Base-by-base conservation (phyloP, 2,113 vertebrate species). In the Platycercus adscitus region DNA sequence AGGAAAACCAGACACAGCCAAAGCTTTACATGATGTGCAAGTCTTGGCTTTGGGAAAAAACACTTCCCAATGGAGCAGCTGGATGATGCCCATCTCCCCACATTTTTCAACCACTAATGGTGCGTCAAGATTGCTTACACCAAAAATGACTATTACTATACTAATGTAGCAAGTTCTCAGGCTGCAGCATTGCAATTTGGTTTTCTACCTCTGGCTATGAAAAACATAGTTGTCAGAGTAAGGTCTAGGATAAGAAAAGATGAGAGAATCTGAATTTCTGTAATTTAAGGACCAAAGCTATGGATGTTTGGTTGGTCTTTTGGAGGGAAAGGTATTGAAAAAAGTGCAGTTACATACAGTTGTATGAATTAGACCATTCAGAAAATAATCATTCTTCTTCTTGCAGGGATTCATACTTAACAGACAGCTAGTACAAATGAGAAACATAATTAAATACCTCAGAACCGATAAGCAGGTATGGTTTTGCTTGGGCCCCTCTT, bases 41-140 rank as follows among this genome's bases (percentile, higher is more conserved):
- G 64, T 50, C 16, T 1, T 3, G 55, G 37, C 28, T 46, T n/a
- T 46, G 69, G 56, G 11, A 53, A 43, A 43, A 33, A 63, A 39
- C 5, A 3, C 17, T 17, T 64, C 13, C 17, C 11, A 24, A 23
- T 0, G n/a, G 44, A 37, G 46, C 31, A 13, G 53, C 3, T 3
- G 35, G 41, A 29, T 16, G 25, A 14, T 64, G 41, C 19, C 21
- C 31, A 28, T 28, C n/a, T 26, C 6, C 26, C 17, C 7, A 10
- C 18, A 21, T 1, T 46, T 46, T 81, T 41, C 72, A 81, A 1
- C 6, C 8, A 33, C 23, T n/a, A 56, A n/a, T 5, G 11, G 18
- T 52, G 14, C 17, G 9, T 39, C 31, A 37, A 44, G 49, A 37
- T 63, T 17, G 8, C 44, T 77, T 39, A 43, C 53, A 52, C 25